These are phyloP conservation scores for Cylloceria caligata DNA, from an alignment of 2,888 invertebrate species.

Conservation along the genomic window DNA sequence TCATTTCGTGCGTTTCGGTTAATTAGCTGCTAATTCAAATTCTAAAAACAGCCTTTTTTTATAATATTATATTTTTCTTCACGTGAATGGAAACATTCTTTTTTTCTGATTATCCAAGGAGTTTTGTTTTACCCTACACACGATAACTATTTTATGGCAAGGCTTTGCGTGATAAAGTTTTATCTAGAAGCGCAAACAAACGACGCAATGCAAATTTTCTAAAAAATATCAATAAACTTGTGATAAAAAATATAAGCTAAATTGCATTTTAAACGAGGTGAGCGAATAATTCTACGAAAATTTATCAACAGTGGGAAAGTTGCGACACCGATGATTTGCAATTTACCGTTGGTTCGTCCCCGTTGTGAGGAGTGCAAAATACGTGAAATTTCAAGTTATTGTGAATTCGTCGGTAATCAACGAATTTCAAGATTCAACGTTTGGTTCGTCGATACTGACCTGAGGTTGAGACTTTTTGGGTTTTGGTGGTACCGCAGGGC, in stretches of 20 bases:
- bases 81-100: neutral
- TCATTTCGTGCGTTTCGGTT: neutral
- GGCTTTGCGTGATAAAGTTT: conserved; percentile 3
- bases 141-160: conserved; percentile 2
- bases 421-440: conserved; percentile 25
- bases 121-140: neutral
- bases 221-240: neutral
- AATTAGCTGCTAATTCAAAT: neutral
- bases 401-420: neutral
- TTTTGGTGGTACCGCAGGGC: conserved; percentile 93
- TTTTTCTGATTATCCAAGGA: neutral
- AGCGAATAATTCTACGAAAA: neutral
- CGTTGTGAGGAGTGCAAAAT: conserved; percentile 51
- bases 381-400: conserved; percentile 42
- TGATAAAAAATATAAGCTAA: conserved; percentile 2
- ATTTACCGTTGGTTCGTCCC: conserved; percentile 58
- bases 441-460: conserved; percentile 80
- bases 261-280: neutral
- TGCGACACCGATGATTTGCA: neutral
- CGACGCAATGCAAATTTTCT: neutral
- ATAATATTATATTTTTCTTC: no score
- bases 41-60: no score
- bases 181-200: conserved; percentile 27
- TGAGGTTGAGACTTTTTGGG: conserved; percentile 88
- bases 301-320: conserved; percentile 3